These are phyloP conservation scores for Himantopus leucocephalus DNA, from an alignment of 2,113 vertebrate species.

Conservation along the genomic window DNA sequence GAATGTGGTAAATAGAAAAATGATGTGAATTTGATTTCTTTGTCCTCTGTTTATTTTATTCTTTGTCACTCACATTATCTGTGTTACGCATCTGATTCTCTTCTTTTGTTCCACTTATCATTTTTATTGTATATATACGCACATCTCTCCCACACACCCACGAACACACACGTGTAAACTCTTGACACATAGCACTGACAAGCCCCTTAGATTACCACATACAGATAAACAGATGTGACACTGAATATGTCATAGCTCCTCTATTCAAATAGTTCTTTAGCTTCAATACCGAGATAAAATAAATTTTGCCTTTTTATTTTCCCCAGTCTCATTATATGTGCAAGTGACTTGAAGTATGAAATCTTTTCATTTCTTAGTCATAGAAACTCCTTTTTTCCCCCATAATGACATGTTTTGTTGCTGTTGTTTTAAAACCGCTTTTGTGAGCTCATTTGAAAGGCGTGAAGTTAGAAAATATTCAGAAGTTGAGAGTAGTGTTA, in stretches of 20 bases:
- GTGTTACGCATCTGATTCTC: not conserved
- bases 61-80: not conserved
- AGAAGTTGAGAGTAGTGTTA: not conserved
- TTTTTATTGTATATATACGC: not conserved
- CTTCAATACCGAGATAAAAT: not conserved
- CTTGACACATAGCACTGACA: not conserved
- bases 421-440: not conserved
- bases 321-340: not conserved
- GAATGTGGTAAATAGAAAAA: not conserved
- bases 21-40: not conserved
- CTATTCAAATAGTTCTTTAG: not conserved
- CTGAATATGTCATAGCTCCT: not conserved
- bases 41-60: not conserved
- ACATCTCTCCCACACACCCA: not conserved
- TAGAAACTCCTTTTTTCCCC: not conserved
- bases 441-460: not conserved
- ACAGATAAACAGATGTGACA: not conserved
- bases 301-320: not conserved
- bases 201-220: not conserved
- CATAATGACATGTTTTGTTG: slow-evolving; percentile 17
- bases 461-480: not conserved
- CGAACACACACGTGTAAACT: fast-evolving
- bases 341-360: not conserved
- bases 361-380: slow-evolving; percentile 4
- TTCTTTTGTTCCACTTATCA: not conserved